Evolutionary conservation across 2,113 vertebrate species (phyloP).

Genomic region (Alethe diademata): DNA sequence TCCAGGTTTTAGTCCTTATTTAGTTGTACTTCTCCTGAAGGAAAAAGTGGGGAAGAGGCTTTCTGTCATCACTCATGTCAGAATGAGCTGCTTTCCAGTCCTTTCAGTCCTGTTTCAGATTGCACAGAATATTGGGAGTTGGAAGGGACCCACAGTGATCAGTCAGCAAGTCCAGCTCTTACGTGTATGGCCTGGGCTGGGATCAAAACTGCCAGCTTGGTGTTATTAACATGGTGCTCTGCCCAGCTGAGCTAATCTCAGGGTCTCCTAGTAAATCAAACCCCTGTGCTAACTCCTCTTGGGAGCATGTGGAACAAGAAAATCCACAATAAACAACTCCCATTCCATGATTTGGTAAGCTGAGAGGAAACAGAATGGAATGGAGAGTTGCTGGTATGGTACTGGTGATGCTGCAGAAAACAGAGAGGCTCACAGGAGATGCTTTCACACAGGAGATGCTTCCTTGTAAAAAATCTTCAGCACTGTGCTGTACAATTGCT

Average conservation of each 20-base stretch:
- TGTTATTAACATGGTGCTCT: not conserved
- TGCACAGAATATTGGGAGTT: not conserved
- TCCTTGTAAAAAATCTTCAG: not conserved
- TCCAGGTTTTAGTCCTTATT: slow-evolving; percentile 24
- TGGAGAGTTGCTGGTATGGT: not conserved
- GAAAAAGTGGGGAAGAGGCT: not conserved
- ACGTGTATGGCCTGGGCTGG: not conserved
- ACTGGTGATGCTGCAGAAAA: not conserved
- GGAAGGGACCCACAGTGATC: not conserved
- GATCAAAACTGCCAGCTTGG: not conserved
- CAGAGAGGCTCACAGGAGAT: not conserved
- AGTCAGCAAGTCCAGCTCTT: not conserved
- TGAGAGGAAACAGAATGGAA: not conserved
- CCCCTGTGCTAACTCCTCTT: not conserved
- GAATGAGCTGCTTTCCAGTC: not conserved
- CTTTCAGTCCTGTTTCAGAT: not conserved
- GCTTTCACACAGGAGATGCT: not conserved
- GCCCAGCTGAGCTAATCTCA: not conserved
- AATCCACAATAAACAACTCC: not conserved
- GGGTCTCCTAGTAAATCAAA: rapidly evolving
- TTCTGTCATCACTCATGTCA: not conserved
- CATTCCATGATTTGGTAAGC: rapidly evolving
- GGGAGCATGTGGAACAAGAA: not conserved
- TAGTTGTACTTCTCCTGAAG: not conserved
- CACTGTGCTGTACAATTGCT: not conserved